Evolutionary conservation across 2,888 invertebrate genomes (phyloP).

Genomic region (Xanthia togata): DNA sequence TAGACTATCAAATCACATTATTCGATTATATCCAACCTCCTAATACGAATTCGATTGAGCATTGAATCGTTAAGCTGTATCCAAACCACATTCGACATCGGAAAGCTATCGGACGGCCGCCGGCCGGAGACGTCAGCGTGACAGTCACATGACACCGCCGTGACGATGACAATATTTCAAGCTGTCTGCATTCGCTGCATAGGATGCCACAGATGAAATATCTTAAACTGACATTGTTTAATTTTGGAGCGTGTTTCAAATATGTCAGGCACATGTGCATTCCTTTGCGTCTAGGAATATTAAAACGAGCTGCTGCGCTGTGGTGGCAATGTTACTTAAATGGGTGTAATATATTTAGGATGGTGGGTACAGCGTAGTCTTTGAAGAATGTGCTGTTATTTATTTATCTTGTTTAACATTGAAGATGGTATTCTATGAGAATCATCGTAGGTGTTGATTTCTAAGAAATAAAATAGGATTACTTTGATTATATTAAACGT

Average conservation of each 20-base stretch:
- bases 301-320: slow-evolving; percentile 37
- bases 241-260: slow-evolving; percentile 66
- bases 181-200: slow-evolving; percentile 59
- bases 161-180: slow-evolving; percentile 70
- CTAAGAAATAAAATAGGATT: background rate
- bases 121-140: slow-evolving; percentile 46
- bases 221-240: slow-evolving; percentile 67
- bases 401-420: slow-evolving; percentile 9
- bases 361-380: slow-evolving; percentile 2
- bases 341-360: slow-evolving; percentile 36
- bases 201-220: slow-evolving; percentile 53
- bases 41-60: slow-evolving; percentile 58
- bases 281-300: slow-evolving; percentile 52
- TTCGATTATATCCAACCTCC: slow-evolving; percentile 53
- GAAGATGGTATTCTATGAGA: slow-evolving; percentile 16
- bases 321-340: slow-evolving; percentile 39
- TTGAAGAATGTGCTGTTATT: slow-evolving; percentile 7
- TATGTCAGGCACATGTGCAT: slow-evolving; percentile 62
- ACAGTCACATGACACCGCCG: slow-evolving; percentile 50
- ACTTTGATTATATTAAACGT: background rate
- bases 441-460: background rate
- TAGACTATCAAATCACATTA: slow-evolving; percentile 47
- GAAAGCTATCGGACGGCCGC: slow-evolving; percentile 52
- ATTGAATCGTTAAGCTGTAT: slow-evolving; percentile 63
- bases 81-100: slow-evolving; percentile 59